phyloP scores from a whole-genome alignment of 2,113 vertebrate genomes.

The Oplegnathus fasciatus region DNA sequence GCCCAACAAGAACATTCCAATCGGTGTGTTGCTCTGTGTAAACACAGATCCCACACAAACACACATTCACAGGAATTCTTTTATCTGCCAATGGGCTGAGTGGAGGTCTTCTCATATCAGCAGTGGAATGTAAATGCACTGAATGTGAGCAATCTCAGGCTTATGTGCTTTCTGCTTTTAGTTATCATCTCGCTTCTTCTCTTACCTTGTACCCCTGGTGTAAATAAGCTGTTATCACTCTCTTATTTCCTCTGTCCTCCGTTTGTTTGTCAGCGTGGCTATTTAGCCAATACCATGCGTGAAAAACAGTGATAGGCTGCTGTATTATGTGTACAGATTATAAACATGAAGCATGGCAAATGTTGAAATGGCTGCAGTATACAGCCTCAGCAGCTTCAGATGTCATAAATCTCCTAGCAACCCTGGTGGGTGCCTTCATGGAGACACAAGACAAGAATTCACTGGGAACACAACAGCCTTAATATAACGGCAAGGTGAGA shows the following conservation, averaged over 20 bases:
- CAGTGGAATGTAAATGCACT: neutral
- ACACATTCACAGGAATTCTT: neutral
- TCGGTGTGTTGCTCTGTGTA: neutral
- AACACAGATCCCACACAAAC: conserved; percentile 18
- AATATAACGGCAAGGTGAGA: neutral
- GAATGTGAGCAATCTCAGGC: neutral
- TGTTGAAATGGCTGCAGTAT: neutral
- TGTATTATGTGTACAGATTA: neutral
- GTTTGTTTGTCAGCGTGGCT: neutral
- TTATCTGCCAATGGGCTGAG: neutral
- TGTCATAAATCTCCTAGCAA: neutral
- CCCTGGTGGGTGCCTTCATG: neutral
- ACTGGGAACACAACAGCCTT: neutral
- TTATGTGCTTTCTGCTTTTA: neutral
- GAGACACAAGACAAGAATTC: neutral
- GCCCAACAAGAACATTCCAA: neutral
- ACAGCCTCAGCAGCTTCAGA: neutral
- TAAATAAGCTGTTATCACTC: neutral
- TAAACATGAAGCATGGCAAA: neutral
- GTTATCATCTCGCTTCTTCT: neutral
- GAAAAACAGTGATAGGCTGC: neutral
- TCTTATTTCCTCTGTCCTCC: neutral
- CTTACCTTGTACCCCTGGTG: neutral
- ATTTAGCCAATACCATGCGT: neutral
- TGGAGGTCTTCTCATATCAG: neutral